Conservation (phyloP, 2,113 vertebrate genomes). For the Larimichthys polyactis region DNA sequence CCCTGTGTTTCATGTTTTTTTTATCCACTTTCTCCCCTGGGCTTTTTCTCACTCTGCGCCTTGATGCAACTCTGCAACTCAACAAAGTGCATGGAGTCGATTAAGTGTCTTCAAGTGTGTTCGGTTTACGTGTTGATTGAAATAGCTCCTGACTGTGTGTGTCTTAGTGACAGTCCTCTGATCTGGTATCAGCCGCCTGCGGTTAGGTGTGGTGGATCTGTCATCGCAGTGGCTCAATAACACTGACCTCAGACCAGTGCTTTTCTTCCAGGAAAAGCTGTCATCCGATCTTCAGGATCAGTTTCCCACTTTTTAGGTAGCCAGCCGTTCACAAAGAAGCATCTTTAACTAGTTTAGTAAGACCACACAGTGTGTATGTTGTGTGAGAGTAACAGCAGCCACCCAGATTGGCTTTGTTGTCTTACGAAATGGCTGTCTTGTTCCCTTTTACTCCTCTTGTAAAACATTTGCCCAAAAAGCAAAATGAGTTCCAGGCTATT, state of each 20-base stretch:
- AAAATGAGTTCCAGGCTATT: constrained; percentile 71
- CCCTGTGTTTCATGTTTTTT: background rate
- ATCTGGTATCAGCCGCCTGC: constrained; percentile 73
- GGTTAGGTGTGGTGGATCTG: constrained; percentile 78
- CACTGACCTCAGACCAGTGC: constrained; percentile 75
- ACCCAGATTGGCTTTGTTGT: constrained; percentile 64
- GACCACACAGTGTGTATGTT: constrained; percentile 65
- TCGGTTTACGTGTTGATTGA: constrained; percentile 70
- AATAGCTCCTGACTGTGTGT: constrained; percentile 65
- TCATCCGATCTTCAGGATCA: constrained; percentile 73
- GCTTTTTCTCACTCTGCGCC: background rate
- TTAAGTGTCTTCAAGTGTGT: constrained; percentile 58
- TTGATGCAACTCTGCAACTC: constrained; percentile 37
- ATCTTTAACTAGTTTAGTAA: constrained; percentile 78
- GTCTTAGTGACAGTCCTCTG: constrained; percentile 65
- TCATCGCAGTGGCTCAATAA: constrained; percentile 75
- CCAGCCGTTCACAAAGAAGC: constrained; percentile 64
- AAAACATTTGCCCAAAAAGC: constrained; percentile 60
- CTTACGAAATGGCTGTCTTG: constrained; percentile 62
- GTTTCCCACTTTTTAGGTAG: constrained; percentile 78
- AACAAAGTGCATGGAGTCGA: constrained; percentile 35
- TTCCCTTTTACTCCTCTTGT: constrained; percentile 38
- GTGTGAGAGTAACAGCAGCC: constrained; percentile 34
- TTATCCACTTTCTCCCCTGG: background rate
- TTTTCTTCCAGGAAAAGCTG: constrained; percentile 75